Base-by-base conservation (phyloP, 2,797 vertebrate species). In the Pristis pectinata region DNA sequence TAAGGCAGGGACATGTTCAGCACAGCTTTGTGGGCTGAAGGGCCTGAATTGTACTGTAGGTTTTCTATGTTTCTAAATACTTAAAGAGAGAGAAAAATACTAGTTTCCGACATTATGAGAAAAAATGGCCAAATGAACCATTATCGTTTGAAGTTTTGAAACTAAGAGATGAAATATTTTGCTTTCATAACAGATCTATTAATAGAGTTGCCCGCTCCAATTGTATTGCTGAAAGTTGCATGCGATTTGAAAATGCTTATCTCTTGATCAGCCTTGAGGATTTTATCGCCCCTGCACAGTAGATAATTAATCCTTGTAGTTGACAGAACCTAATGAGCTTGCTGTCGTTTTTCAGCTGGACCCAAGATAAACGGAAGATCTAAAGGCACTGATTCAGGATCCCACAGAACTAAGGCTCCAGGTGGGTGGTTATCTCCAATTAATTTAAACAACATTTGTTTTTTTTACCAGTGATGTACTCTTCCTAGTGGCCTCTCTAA, bases 401-500 rank as follows among this genome's bases (percentile, higher is more conserved):
- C 97, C 83, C 97, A 97, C 96, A 98, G 98, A 96, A 98, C 98
- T 96, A 98, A 98, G 96, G 97, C 98, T 67, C 96, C 96, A 94
- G 98, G 98, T 98, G 96, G 1, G 96, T 96, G 95, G 64, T 61
- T 17, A 61, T 13, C 30, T 49, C 56, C 59, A 34, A 44, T 72
- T 30, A 93, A 44, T 72, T 67, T 22, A 49, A 70, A 76, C 92
- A n/a, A 19, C 22, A 76, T 34, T 8, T 76, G 64, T 24, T 53
- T 17, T 53, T 15, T 94, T 70, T 67, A 64, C 49, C 30, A 92
- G 61, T 92, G 11, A 91, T 7, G 64, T 91, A 2, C 24, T 70
- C 30, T 53, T 27, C 74, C 17, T 56, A 74, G 53, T 17, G 1
- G 0, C 53, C 92, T 93, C 6, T 56, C 30, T 5, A 41, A 24